Conservation (phyloP, 2,888 invertebrate species). For the Scotopteryx bipunctaria region DNA sequence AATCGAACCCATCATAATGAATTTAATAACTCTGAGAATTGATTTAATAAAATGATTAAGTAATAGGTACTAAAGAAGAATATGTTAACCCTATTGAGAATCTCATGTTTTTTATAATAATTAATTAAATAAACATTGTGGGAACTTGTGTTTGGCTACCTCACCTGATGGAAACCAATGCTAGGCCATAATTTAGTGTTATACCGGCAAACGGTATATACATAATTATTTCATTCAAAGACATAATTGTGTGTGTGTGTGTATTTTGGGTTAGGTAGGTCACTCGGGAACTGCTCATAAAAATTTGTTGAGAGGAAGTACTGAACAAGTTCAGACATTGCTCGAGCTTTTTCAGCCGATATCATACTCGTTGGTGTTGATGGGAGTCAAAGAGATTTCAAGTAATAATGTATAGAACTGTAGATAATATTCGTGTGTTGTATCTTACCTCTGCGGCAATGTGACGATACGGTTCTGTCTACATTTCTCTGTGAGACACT, state of each 20-base stretch:
- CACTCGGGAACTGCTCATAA: constrained; percentile 31
- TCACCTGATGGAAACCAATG: background rate
- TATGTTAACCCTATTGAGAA: background rate
- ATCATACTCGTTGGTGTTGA: constrained; percentile 6
- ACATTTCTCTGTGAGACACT: constrained; percentile 82
- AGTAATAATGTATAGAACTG: constrained; percentile 52
- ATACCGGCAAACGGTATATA: constrained; percentile 3
- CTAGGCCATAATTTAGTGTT: constrained; percentile 8
- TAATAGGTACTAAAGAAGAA: background rate
- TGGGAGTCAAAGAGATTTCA: constrained; percentile 3
- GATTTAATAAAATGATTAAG: background rate
- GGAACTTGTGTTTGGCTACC: background rate
- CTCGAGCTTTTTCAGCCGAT: constrained; percentile 6
- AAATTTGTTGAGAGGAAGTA: constrained; percentile 8
- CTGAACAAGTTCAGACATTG: constrained; percentile 10
- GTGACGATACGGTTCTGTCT: constrained; percentile 82
- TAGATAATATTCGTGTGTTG: constrained; percentile 60
- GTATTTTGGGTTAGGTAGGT: constrained; percentile 27
- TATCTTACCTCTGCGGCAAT: constrained; percentile 80
- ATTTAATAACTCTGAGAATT: background rate
- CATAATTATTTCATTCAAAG: constrained; percentile 3
- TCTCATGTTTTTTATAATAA: background rate
- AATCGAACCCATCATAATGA: constrained; percentile 49
- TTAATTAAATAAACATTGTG: background rate
- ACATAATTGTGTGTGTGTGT: constrained; percentile 25